Conservation (phyloP, 2,797 vertebrate species). For the Hyperoplus lanceolatus region DNA sequence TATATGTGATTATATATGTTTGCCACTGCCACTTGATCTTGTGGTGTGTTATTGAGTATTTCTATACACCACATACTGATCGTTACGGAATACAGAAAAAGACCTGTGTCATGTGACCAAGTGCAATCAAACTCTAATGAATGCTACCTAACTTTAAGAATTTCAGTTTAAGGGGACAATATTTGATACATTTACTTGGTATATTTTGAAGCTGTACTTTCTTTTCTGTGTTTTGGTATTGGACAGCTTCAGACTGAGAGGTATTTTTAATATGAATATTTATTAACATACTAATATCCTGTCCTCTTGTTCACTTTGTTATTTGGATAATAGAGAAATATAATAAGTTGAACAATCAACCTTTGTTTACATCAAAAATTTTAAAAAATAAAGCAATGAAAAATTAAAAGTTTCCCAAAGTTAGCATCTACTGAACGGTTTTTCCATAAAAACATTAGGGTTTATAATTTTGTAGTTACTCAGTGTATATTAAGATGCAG, state of each 20-base stretch:
- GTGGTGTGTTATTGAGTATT: neutral
- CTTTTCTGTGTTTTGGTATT: neutral
- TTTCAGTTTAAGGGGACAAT: neutral
- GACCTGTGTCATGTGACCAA: conserved; percentile 8
- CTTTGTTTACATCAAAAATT: neutral
- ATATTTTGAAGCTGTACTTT: neutral
- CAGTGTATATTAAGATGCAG: neutral
- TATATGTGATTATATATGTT: neutral
- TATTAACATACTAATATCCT: neutral
- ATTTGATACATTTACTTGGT: neutral
- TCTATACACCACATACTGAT: neutral
- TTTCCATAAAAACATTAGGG: neutral
- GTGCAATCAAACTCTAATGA: neutral
- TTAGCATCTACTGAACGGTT: neutral
- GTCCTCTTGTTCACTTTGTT: neutral
- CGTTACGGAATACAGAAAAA: conserved; percentile 11
- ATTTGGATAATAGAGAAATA: neutral
- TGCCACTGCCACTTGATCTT: conserved; percentile 2
- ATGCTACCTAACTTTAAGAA: neutral
- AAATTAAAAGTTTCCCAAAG: neutral
- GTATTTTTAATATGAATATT: neutral
- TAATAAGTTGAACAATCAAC: too few species aligned
- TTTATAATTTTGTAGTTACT: neutral
- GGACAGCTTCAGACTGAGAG: neutral
- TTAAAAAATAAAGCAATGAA: neutral